These are phyloP conservation scores for Nibea albiflora DNA, from an alignment of 2,113 vertebrate genomes.

Conservation along the genomic window DNA sequence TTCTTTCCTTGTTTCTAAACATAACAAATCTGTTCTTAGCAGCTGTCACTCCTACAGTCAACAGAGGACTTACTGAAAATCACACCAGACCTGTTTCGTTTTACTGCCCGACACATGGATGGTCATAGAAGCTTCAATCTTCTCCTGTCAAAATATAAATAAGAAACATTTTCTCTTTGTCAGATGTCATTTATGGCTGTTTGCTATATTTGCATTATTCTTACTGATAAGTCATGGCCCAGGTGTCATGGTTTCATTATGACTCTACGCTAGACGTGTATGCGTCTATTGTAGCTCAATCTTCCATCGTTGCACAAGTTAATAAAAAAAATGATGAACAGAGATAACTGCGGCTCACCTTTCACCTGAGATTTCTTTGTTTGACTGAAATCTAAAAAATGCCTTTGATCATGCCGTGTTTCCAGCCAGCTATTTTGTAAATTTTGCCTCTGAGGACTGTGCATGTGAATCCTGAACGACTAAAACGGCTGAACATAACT, in stretches of 20 bases:
- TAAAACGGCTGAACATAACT: no score
- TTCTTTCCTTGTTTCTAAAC: background rate
- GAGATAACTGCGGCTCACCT: background rate
- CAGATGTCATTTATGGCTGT: rapidly evolving
- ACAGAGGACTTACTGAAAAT: background rate
- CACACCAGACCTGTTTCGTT: background rate
- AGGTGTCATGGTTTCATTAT: no score
- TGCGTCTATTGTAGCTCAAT: background rate
- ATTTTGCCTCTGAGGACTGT: background rate
- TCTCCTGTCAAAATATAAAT: background rate
- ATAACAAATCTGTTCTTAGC: background rate
- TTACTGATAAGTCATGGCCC: background rate
- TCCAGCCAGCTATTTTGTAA: no score
- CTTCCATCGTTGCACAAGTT: background rate
- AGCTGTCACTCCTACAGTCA: background rate
- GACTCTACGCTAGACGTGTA: no score
- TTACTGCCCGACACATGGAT: rapidly evolving
- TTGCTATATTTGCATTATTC: background rate
- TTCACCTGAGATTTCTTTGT: background rate
- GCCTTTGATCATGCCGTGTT: background rate
- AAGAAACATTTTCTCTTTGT: background rate
- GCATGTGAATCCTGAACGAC: no score
- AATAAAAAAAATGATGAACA: background rate
- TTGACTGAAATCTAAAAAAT: background rate
- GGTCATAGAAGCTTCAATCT: background rate